Percentiles rank a stretch among this genome's conserved stretches.
phyloP scores from a whole-genome alignment of 2,113 vertebrate genomes.

The Oreochromis spilurus region DNA sequence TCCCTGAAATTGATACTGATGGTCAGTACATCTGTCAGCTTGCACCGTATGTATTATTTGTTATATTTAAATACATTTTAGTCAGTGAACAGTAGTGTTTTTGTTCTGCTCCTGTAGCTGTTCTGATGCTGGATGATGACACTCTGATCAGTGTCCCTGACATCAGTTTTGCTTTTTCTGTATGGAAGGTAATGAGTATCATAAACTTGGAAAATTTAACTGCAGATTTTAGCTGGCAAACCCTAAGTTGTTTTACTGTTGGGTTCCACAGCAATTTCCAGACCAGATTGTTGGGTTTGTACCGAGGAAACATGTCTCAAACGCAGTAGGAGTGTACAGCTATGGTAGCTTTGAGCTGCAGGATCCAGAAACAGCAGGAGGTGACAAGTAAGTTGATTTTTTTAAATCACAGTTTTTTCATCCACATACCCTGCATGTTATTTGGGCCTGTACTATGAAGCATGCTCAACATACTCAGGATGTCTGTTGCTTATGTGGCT shows the following conservation, averaged over 20 bases:
- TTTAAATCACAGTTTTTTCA: not conserved
- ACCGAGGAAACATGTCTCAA: slow-evolving; percentile 86
- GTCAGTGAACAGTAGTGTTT: not conserved
- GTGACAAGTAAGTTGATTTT: slow-evolving; percentile 70
- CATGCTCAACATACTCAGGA: not conserved
- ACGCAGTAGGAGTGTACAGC: slow-evolving; percentile 81
- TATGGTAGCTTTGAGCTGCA: slow-evolving; percentile 91
- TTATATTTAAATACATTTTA: not conserved
- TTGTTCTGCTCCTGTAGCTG: slow-evolving; percentile 66
- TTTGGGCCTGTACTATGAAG: not conserved
- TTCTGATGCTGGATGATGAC: slow-evolving; percentile 94
- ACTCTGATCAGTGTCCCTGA: slow-evolving; percentile 88
- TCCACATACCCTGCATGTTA: not conserved
- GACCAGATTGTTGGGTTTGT: slow-evolving; percentile 96
- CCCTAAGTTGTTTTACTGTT: not conserved
- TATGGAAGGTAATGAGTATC: slow-evolving; percentile 86
- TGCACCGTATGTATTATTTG: not conserved
- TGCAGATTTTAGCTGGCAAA: not conserved
- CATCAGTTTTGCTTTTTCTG: slow-evolving; percentile 88
- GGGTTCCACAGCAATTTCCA: slow-evolving; percentile 84
- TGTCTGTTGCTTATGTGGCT: not conserved
- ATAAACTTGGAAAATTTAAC: not conserved
- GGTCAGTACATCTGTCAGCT: slow-evolving; percentile 61
- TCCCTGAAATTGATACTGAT: slow-evolving; percentile 84
- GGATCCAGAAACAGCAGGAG: slow-evolving; percentile 76